phyloP scores from a whole-genome alignment of 2,113 vertebrate species.

The Pedionomus torquatus region DNA sequence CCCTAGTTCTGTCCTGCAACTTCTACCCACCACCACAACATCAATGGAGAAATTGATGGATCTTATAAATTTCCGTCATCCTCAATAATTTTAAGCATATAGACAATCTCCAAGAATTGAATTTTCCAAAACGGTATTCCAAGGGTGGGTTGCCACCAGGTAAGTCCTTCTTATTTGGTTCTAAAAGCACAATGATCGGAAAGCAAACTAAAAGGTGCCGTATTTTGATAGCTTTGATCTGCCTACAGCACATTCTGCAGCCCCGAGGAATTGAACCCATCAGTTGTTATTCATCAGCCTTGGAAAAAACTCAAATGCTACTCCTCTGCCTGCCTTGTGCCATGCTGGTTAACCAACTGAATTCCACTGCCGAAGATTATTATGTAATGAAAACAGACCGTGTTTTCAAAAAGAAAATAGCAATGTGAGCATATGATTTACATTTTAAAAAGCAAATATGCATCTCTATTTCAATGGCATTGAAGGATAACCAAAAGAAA shows the following conservation, averaged over 20 bases:
- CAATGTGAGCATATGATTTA: neutral
- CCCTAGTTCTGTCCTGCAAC: too few relatives aligned
- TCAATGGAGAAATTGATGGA: accelerated
- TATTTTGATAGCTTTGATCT: neutral
- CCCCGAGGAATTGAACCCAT: neutral
- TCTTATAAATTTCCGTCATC: accelerated
- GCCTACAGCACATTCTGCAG: neutral
- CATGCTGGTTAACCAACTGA: neutral
- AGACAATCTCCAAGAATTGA: neutral
- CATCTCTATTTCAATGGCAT: neutral
- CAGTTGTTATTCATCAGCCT: neutral
- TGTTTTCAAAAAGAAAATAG: neutral
- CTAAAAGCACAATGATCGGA: neutral
- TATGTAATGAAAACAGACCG: neutral
- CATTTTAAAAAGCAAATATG: neutral
- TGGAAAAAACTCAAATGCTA: neutral
- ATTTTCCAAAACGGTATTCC: neutral
- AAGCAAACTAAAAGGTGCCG: neutral
- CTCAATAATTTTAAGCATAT: neutral
- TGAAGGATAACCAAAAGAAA: neutral
- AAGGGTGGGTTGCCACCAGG: neutral
- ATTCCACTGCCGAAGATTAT: neutral
- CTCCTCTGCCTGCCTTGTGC: neutral
- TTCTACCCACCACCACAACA: neutral
- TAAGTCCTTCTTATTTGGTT: neutral